Percentiles rank a stretch among this genome's conserved stretches.
Evolutionary conservation across 2,797 vertebrate genomes (phyloP).

Genomic region (Esox lucius): DNA sequence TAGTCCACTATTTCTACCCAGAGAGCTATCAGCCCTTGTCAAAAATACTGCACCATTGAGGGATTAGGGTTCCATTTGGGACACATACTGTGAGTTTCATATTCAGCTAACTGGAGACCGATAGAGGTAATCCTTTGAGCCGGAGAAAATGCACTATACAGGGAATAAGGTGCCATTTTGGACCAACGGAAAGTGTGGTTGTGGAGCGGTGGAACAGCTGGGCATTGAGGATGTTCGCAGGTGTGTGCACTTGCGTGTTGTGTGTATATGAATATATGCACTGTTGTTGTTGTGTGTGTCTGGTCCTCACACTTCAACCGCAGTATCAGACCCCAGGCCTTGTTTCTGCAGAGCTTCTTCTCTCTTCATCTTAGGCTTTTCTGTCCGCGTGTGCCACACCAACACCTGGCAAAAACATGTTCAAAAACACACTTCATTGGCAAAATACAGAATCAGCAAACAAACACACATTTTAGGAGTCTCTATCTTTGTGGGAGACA

Average conservation of each 20-base stretch:
- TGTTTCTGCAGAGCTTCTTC: slow-evolving; percentile 87
- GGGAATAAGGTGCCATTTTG: background rate
- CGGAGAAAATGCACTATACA: background rate
- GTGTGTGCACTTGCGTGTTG: background rate
- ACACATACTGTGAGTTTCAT: background rate
- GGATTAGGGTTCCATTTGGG: background rate
- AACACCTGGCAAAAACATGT: slow-evolving; percentile 73
- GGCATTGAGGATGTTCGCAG: background rate
- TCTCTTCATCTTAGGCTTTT: slow-evolving; percentile 93
- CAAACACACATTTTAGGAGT: background rate
- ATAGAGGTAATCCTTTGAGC: too few species aligned
- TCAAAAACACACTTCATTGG: background rate
- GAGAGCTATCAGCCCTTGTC: background rate
- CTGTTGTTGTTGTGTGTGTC: slow-evolving; percentile 11
- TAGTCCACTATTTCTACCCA: background rate
- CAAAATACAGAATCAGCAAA: background rate
- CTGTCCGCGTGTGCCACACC: slow-evolving; percentile 93
- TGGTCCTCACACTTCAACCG: slow-evolving; percentile 82
- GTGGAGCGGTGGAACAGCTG: background rate
- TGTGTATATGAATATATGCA: slow-evolving; percentile 17
- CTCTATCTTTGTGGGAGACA: too few species aligned
- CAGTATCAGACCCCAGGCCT: slow-evolving; percentile 86
- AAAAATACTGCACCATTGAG: background rate
- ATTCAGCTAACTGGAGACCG: too few species aligned
- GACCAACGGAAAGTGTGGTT: background rate